Percentiles rank a stretch among this genome's conserved stretches.
Conservation (phyloP, 2,888 invertebrate genomes). For the Aporophyla lueneburgensis region DNA sequence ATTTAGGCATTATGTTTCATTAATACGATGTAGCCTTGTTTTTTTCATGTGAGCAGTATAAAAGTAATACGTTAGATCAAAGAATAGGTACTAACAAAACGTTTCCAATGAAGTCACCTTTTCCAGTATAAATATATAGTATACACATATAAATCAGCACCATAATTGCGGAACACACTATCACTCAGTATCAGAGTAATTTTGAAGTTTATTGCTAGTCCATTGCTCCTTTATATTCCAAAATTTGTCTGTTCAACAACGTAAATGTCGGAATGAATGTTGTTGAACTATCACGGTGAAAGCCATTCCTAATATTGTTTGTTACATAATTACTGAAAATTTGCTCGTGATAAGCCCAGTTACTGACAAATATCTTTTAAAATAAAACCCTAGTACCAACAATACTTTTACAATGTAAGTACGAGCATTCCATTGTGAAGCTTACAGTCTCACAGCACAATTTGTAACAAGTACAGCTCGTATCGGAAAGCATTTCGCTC, state of each 20-base stretch:
- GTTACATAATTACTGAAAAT: too few species aligned
- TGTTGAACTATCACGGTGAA: too few species aligned
- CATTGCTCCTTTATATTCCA: too few species aligned
- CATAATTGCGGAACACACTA: too few species aligned
- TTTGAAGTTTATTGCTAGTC: too few species aligned
- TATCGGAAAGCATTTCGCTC: slow-evolving; percentile 32
- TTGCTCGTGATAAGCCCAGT: too few species aligned
- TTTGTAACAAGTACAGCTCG: slow-evolving; percentile 22
- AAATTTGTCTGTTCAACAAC: too few species aligned
- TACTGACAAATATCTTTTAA: not conserved
- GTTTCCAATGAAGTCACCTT: not conserved
- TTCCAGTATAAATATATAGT: too few species aligned
- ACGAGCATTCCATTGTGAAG: not conserved
- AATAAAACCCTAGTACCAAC: not conserved
- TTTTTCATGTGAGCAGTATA: not conserved
- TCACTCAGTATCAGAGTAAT: too few species aligned
- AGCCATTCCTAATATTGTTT: too few species aligned
- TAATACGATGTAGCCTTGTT: not conserved
- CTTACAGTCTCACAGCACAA: slow-evolving; percentile 12
- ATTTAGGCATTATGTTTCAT: not conserved
- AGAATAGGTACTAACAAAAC: not conserved
- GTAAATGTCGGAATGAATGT: too few species aligned
- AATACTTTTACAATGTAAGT: not conserved
- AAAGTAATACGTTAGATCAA: not conserved
- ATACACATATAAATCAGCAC: too few species aligned